These are phyloP conservation scores for Jacana jacana DNA, from an alignment of 2,113 vertebrate genomes.

Conservation along the genomic window DNA sequence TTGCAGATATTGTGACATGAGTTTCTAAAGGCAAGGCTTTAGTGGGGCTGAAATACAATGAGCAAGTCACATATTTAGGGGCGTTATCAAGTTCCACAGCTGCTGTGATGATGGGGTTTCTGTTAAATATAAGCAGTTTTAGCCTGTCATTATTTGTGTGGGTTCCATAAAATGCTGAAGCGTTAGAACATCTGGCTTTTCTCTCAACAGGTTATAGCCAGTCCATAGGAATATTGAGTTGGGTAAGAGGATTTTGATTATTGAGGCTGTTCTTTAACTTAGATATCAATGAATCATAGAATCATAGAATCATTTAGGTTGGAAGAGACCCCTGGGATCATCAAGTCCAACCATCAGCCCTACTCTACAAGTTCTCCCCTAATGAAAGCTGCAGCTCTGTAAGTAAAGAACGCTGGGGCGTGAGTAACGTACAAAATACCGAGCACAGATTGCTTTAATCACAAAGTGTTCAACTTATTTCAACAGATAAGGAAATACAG, in stretches of 20 bases:
- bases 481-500: not conserved
- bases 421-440: not conserved
- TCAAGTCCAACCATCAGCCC: too few relatives aligned
- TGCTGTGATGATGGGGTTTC: not conserved
- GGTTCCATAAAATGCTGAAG: not conserved
- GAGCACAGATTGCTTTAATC: constrained; percentile 34
- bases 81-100: not conserved
- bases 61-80: not conserved
- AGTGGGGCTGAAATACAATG: not conserved
- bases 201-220: not conserved
- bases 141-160: not conserved
- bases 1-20: not conserved
- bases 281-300: not conserved
- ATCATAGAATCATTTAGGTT: too few relatives aligned
- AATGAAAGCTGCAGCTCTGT: not conserved
- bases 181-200: not conserved
- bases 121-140: not conserved
- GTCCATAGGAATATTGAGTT: not conserved
- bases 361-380: too few relatives aligned
- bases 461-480: not conserved
- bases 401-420: not conserved
- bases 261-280: not conserved
- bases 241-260: not conserved
- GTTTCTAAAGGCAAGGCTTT: not conserved
- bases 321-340: too few relatives aligned